These are phyloP conservation scores for Muntiacus reevesi DNA, from an alignment of 2,113 vertebrate genomes.

Conservation along the genomic window DNA sequence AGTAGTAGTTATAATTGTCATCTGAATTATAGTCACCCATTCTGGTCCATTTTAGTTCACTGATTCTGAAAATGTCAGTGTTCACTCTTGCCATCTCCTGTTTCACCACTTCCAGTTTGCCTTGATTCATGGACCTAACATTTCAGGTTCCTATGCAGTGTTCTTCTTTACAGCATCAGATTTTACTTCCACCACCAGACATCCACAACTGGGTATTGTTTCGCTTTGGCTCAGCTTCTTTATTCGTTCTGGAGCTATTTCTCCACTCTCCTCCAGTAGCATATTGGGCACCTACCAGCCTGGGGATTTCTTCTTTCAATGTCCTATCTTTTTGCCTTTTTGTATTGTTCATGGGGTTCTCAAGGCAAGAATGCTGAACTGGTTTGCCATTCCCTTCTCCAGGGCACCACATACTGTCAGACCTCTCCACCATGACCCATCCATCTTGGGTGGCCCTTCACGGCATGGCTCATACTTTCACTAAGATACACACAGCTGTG, in stretches of 20 bases:
- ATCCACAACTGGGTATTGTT: neutral
- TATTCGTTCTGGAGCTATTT: neutral
- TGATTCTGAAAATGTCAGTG: neutral
- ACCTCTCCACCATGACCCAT: neutral
- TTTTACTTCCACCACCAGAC: neutral
- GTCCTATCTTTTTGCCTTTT: neutral
- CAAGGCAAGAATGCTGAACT: neutral
- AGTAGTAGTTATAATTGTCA: neutral
- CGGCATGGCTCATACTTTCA: neutral
- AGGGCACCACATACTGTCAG: neutral
- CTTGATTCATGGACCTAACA: neutral
- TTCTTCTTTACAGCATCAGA: neutral
- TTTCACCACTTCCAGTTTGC: neutral
- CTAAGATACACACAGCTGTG: neutral
- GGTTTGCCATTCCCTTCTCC: neutral
- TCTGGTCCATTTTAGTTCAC: neutral
- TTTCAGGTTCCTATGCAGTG: neutral
- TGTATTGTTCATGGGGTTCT: neutral
- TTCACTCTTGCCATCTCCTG: too few relatives aligned
- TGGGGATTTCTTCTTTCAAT: neutral
- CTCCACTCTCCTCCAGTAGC: neutral
- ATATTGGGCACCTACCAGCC: neutral
- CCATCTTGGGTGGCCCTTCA: neutral
- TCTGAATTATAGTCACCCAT: neutral
- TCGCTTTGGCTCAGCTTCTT: neutral